Evolutionary conservation across 2,888 invertebrate species (phyloP).

Genomic region (Tribolium freemani): DNA sequence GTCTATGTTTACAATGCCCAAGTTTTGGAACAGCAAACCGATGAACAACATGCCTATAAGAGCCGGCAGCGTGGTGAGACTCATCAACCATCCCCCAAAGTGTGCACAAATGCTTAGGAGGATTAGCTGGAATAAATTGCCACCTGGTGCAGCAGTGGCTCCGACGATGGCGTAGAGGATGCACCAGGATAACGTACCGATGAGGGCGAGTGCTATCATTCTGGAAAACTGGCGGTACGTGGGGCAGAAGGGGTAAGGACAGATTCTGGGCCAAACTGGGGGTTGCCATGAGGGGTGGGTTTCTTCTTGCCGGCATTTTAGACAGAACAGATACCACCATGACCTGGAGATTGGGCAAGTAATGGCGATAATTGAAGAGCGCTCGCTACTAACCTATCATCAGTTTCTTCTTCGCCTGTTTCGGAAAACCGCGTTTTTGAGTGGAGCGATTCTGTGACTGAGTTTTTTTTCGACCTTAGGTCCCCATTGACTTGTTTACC

Average conservation of each 20-base stretch:
- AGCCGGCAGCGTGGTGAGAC: constrained; percentile 84
- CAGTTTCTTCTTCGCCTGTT: constrained; percentile 52
- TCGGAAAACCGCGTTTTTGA: constrained; percentile 65
- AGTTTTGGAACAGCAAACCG: constrained; percentile 83
- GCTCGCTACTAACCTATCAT: constrained; percentile 46
- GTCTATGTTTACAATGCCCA: constrained; percentile 79
- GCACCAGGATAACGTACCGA: constrained; percentile 83
- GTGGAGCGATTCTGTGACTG: constrained; percentile 65
- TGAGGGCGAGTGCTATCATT: constrained; percentile 78
- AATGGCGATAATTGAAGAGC: not conserved
- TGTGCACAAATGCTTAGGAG: constrained; percentile 82
- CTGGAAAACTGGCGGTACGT: constrained; percentile 88
- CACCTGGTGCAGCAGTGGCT: constrained; percentile 85
- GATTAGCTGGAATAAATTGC: constrained; percentile 84
- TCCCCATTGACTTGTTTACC: constrained; percentile 64
- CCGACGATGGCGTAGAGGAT: constrained; percentile 83
- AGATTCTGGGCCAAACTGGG: constrained; percentile 82
- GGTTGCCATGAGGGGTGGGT: constrained; percentile 83
- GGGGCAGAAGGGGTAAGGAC: constrained; percentile 89
- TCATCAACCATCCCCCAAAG: constrained; percentile 86
- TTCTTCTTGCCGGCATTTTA: constrained; percentile 84
- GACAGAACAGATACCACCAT: constrained; percentile 87
- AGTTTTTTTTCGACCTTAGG: constrained; percentile 64
- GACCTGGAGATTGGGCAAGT: constrained; percentile 71
- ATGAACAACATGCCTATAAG: constrained; percentile 90